A percentile compares a stretch with the other conserved stretches of the same genome.
phyloP scores from a whole-genome alignment of 2,113 vertebrate species.

The Hirundichthys speculiger region DNA sequence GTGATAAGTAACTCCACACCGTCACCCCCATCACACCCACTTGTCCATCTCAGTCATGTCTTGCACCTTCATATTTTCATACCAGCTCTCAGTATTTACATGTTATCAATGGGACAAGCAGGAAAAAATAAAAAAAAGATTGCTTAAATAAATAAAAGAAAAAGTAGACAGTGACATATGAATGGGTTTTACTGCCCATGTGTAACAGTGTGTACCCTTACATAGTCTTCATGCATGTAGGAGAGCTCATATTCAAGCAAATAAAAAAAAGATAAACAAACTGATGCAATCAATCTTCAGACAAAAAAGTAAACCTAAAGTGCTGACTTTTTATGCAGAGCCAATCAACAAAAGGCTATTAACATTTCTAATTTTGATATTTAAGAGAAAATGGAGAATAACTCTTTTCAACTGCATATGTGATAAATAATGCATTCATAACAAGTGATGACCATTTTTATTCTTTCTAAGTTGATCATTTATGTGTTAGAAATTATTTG shows the following conservation, averaged over 20 bases:
- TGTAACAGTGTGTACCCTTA: no score
- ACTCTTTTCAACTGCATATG: neutral
- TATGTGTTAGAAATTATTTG: neutral
- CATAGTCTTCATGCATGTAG: no score
- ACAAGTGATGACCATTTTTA: neutral
- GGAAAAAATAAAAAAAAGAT: conserved; percentile 17
- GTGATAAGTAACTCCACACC: conserved; percentile 77
- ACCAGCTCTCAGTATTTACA: conserved; percentile 37
- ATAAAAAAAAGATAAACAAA: neutral
- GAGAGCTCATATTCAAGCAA: conserved; percentile 5
- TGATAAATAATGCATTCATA: neutral
- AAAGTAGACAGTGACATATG: neutral
- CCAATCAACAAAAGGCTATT: conserved; percentile 39
- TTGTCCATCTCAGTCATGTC: conserved; percentile 29
- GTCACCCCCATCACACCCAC: conserved; percentile 6
- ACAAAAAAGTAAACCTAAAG: neutral
- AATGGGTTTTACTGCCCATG: neutral
- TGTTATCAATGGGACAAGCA: conserved; percentile 16
- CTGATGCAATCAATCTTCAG: neutral
- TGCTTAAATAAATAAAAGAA: conserved; percentile 16
- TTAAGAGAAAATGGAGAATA: neutral
- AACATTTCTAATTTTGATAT: neutral
- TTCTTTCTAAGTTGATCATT: neutral
- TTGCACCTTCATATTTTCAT: conserved; percentile 45
- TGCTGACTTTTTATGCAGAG: neutral